Conservation (phyloP, 2,113 vertebrate genomes). For the Cryptomyrus ogoouensis region DNA sequence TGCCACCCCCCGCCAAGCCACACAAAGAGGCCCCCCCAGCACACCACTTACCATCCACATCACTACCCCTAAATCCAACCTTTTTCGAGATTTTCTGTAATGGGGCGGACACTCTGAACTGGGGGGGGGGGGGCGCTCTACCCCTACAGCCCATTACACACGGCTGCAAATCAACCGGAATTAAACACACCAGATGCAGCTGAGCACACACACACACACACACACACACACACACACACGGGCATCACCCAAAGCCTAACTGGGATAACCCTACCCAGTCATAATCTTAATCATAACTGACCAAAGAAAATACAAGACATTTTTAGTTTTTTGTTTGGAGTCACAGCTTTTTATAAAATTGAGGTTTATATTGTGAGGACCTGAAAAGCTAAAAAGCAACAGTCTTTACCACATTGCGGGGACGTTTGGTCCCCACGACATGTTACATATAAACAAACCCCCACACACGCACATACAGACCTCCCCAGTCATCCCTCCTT, state of each 20-base stretch:
- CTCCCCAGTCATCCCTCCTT: neutral
- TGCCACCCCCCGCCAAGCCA: neutral
- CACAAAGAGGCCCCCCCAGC: neutral
- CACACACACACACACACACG: neutral
- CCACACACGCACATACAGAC: neutral
- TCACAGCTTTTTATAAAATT: neutral
- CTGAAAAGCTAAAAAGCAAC: neutral
- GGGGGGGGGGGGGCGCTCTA: neutral
- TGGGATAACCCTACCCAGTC: neutral
- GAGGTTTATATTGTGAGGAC: neutral
- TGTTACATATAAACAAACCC: neutral
- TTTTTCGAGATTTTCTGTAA: neutral
- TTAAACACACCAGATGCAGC: neutral
- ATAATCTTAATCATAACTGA: neutral
- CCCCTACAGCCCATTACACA: neutral
- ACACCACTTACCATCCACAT: neutral
- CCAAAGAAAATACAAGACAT: neutral
- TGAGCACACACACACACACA: neutral
- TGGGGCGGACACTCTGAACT: neutral
- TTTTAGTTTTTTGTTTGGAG: neutral
- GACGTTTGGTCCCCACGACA: neutral
- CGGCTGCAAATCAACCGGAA: neutral
- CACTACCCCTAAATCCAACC: neutral
- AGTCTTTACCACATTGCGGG: neutral
- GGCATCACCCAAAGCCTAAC: neutral